A percentile compares a stretch with the other conserved stretches of the same genome.
Conservation (phyloP, 2,797 vertebrate species). For the Xiphorhynchus erythropygius region DNA sequence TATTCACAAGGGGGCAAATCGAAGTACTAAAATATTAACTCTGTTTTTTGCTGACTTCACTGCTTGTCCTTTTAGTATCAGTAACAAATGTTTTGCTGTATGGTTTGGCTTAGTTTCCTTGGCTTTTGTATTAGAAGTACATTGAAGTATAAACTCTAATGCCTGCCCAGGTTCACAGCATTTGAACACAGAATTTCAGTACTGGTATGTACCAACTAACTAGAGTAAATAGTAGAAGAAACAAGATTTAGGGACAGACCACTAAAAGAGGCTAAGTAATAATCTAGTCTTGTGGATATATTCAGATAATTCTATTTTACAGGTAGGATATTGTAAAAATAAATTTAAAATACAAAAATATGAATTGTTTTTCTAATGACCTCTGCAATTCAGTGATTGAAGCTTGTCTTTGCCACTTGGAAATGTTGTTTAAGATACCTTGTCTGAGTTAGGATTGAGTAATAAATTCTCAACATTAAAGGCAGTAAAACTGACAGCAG, state of each 20-base stretch:
- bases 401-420: not conserved
- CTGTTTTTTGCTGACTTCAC: not conserved
- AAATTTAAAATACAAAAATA: not conserved
- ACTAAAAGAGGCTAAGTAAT: slow-evolving; percentile 26
- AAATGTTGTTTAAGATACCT: not conserved
- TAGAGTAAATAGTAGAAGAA: not conserved
- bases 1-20: slow-evolving; percentile 2
- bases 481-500: not conserved
- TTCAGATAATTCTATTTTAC: not conserved
- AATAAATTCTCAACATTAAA: not conserved
- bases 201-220: not conserved
- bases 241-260: slow-evolving; percentile 1
- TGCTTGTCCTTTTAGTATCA: not conserved
- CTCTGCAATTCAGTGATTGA: not conserved
- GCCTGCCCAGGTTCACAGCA: not conserved
- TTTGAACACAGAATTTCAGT: not conserved
- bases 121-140: not conserved
- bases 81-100: not conserved
- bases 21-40: not conserved
- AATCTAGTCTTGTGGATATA: not conserved
- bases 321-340: not conserved
- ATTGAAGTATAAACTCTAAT: not conserved
- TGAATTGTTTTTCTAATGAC: not conserved
- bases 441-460: not conserved
- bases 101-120: not conserved